A percentile compares a stretch with the other conserved stretches of the same genome.
These are phyloP conservation scores for Drosophila parthenogenetica DNA, from an alignment of 2,888 invertebrate genomes.

Conservation along the genomic window DNA sequence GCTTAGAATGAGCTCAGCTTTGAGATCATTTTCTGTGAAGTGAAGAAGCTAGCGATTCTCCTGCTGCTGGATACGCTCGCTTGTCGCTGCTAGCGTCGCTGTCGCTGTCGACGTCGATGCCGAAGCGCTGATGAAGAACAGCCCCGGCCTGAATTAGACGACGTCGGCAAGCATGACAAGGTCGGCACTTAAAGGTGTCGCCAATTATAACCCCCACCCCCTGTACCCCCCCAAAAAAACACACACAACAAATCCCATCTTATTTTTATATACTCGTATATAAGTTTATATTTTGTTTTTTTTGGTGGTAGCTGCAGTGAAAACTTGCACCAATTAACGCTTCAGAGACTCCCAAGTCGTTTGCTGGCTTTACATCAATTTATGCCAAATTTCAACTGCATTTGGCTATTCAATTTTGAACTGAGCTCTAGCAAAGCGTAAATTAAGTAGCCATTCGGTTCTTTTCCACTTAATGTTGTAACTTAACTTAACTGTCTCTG, in stretches of 20 bases:
- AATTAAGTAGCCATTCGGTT: slow-evolving; percentile 29
- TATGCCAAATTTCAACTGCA: slow-evolving; percentile 46
- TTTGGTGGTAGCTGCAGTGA: slow-evolving; percentile 53
- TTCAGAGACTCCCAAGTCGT: slow-evolving; percentile 44
- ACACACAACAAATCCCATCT: neutral
- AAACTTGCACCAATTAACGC: slow-evolving; percentile 78
- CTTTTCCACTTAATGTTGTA: slow-evolving; percentile 30
- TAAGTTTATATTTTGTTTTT: slow-evolving; percentile 8
- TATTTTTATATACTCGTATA: neutral
- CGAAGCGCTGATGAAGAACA: slow-evolving; percentile 76
- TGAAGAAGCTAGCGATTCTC: slow-evolving; percentile 20
- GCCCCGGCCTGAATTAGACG: slow-evolving; percentile 80
- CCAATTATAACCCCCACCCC: slow-evolving; percentile 60
- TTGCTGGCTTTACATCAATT: slow-evolving; percentile 6
- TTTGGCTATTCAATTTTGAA: slow-evolving; percentile 56
- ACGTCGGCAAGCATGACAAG: slow-evolving; percentile 79
- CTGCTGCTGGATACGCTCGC: slow-evolving; percentile 46
- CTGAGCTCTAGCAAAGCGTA: slow-evolving; percentile 68
- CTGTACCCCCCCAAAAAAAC: slow-evolving; percentile 22
- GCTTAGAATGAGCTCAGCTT: slow-evolving; percentile 62
- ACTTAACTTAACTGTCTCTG: slow-evolving; percentile 4
- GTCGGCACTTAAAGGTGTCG: slow-evolving; percentile 78
- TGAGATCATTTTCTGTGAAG: slow-evolving; percentile 29
- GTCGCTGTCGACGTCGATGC: slow-evolving; percentile 29
- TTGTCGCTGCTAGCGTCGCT: slow-evolving; percentile 21